These are phyloP conservation scores for Furcula furcula DNA, from an alignment of 2,888 invertebrate species.

Conservation along the genomic window DNA sequence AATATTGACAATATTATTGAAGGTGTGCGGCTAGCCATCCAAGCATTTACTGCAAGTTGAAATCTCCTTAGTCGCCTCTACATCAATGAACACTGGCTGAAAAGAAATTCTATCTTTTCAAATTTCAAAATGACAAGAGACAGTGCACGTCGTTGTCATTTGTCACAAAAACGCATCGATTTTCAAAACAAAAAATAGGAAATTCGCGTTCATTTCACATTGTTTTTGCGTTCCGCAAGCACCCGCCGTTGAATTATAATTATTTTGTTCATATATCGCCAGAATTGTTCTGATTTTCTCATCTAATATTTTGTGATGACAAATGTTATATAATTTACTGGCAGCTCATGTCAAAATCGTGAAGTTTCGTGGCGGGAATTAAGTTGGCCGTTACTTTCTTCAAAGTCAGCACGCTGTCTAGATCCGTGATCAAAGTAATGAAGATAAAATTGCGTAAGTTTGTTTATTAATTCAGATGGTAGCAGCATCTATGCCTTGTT, in stretches of 20 bases:
- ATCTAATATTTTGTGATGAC: slow-evolving; percentile 33
- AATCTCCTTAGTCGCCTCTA: no score
- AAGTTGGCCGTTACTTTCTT: slow-evolving; percentile 44
- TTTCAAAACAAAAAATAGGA: slow-evolving; percentile 59
- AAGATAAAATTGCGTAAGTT: slow-evolving; percentile 79
- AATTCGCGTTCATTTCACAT: slow-evolving; percentile 42
- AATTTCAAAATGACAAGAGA: slow-evolving; percentile 72
- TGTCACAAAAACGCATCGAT: slow-evolving; percentile 69
- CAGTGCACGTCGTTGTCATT: slow-evolving; percentile 66
- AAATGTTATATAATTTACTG: slow-evolving; percentile 37
- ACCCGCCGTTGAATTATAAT: slow-evolving; percentile 38
- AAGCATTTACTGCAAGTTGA: no score
- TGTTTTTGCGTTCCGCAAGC: no score
- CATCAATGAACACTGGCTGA: no score
- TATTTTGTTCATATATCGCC: slow-evolving; percentile 22
- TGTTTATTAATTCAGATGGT: no score
- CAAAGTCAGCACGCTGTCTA: slow-evolving; percentile 71
- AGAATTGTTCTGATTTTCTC: slow-evolving; percentile 17
- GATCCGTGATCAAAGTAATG: slow-evolving; percentile 78
- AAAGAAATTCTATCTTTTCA: slow-evolving; percentile 43
- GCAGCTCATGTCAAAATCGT: slow-evolving; percentile 51
- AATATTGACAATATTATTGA: no score
- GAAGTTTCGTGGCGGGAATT: slow-evolving; percentile 55
- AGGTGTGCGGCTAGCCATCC: no score
- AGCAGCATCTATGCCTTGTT: no score